Evolutionary conservation across 2,888 invertebrate species (phyloP).

Genomic region (Carcina quercana): DNA sequence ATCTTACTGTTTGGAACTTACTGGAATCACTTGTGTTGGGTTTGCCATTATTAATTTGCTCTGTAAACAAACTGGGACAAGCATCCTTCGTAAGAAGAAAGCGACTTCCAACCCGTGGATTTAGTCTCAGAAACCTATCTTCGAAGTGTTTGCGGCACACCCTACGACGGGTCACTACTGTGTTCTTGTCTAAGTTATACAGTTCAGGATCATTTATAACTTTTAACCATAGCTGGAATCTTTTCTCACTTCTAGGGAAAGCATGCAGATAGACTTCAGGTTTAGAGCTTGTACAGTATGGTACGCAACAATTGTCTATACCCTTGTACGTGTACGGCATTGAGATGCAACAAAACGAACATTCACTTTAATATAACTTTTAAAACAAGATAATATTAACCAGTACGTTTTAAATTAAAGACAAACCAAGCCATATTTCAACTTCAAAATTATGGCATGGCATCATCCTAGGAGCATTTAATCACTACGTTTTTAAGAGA

Average conservation of each 20-base stretch:
- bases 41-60: neutral
- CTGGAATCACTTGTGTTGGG: neutral
- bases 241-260: neutral
- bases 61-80: neutral
- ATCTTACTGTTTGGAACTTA: too few relatives aligned
- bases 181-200: neutral
- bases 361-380: too few relatives aligned
- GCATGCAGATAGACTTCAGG: neutral
- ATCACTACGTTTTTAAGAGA: too few relatives aligned
- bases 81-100: neutral
- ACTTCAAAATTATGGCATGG: too few relatives aligned
- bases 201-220: neutral
- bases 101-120: neutral
- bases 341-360: too few relatives aligned
- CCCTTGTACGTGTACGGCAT: too few relatives aligned
- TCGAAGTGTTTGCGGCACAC: constrained; percentile 5
- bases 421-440: too few relatives aligned
- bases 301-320: neutral
- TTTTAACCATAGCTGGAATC: neutral
- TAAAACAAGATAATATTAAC: too few relatives aligned
- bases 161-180: constrained; percentile 10
- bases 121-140: too few relatives aligned
- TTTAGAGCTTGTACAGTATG: neutral
- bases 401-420: too few relatives aligned
- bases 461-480: too few relatives aligned